Evolutionary conservation across 1,140 invertebrate genomes (phyloP).

Genomic region (Melipona quadrifasciata): DNA sequence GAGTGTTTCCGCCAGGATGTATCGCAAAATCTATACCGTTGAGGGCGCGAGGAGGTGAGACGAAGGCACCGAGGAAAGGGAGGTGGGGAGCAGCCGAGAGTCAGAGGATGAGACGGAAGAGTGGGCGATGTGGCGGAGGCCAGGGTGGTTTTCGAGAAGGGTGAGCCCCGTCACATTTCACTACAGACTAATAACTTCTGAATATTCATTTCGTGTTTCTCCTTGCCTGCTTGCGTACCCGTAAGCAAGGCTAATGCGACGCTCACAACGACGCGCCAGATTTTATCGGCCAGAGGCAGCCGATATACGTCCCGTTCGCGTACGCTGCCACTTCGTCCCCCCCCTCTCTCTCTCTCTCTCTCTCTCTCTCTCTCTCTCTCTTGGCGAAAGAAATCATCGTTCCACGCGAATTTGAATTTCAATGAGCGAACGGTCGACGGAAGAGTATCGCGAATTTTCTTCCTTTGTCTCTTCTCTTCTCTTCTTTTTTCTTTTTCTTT

Average conservation of each 20-base stretch:
- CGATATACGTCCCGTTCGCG: background rate
- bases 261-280: constrained; percentile 70
- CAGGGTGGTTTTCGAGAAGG: constrained; percentile 76
- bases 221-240: constrained; percentile 73
- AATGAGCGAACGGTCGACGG: too few species aligned
- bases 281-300: background rate
- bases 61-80: constrained; percentile 1
- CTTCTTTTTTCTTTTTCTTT: too few species aligned
- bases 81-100: constrained; percentile 28
- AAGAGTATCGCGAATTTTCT: too few species aligned
- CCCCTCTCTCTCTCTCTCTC: too few species aligned
- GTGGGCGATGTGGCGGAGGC: constrained; percentile 68
- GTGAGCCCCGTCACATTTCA: constrained; percentile 82
- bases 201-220: constrained; percentile 83
- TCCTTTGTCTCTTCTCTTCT: too few species aligned
- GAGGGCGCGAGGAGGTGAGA: constrained; percentile 61
- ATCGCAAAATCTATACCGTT: constrained; percentile 80
- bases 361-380: too few species aligned
- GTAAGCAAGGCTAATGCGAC: constrained; percentile 80
- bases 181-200: constrained; percentile 83
- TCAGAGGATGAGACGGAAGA: constrained; percentile 54
- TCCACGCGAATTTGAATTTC: too few species aligned
- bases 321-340: background rate
- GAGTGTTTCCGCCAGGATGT: constrained; percentile 76
- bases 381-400: too few species aligned